phyloP scores from a whole-genome alignment of 2,797 vertebrate genomes.

The Poeciliopsis paucimaculata region DNA sequence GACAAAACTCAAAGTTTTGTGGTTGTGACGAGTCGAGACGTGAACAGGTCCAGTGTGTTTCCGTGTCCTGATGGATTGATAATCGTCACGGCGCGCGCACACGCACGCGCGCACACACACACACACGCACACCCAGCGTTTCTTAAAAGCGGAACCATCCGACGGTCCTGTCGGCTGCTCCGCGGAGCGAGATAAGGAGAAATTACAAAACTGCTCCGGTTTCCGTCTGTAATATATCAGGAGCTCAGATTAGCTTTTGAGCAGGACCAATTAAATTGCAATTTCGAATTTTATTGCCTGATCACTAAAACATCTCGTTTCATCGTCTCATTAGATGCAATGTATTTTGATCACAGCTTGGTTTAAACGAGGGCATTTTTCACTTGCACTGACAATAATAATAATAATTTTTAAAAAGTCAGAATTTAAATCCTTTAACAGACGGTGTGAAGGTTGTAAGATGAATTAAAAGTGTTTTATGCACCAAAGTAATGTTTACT shows the following conservation, averaged over 20 bases:
- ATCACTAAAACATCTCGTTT: constrained; percentile 18
- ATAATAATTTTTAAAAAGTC: neutral
- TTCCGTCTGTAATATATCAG: constrained; percentile 37
- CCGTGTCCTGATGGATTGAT: constrained; percentile 20
- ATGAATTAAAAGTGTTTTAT: neutral
- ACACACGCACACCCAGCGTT: constrained; percentile 13
- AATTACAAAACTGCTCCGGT: constrained; percentile 20
- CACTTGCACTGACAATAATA: constrained; percentile 3
- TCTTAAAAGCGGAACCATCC: constrained; percentile 18
- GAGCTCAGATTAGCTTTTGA: constrained; percentile 23
- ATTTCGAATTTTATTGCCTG: constrained; percentile 27
- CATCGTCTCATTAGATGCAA: constrained; percentile 26
- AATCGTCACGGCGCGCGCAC: constrained; percentile 13
- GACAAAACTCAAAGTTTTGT: neutral
- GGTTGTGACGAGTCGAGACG: neutral
- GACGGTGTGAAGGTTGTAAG: neutral
- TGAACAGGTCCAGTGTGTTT: neutral
- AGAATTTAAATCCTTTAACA: neutral
- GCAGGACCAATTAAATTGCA: constrained; percentile 38
- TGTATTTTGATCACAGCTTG: constrained; percentile 19
- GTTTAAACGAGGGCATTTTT: constrained; percentile 28
- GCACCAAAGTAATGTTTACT: too few species aligned
- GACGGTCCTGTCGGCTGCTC: constrained; percentile 12
- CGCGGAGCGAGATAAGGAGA: constrained; percentile 16
- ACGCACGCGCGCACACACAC: neutral